A percentile compares a stretch with the other conserved stretches of the same genome.
Conservation (phyloP, 2,113 vertebrate genomes). For the Colius striatus region DNA sequence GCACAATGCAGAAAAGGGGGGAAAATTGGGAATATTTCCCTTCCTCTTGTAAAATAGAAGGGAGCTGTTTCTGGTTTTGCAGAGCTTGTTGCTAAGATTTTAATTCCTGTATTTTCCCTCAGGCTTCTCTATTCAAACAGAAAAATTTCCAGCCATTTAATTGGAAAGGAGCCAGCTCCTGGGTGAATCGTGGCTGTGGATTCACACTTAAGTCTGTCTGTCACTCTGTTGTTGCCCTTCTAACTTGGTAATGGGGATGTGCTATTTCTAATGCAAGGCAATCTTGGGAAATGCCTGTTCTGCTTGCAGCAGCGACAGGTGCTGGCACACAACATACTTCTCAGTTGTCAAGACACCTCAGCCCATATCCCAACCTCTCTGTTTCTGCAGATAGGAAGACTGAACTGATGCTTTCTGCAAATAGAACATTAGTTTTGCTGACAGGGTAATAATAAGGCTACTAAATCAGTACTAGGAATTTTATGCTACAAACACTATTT, state of each 20-base stretch:
- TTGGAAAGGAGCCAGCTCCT: background rate
- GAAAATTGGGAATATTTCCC: background rate
- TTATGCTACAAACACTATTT: conserved; percentile 8
- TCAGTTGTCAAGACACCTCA: conserved; percentile 4
- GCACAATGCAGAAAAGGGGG: background rate
- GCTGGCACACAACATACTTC: background rate
- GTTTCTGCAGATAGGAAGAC: conserved; percentile 3
- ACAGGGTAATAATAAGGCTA: conserved; percentile 58
- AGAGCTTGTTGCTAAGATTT: background rate
- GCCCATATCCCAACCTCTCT: background rate
- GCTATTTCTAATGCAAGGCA: background rate
- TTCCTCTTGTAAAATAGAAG: background rate
- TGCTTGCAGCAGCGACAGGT: background rate
- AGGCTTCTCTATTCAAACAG: background rate
- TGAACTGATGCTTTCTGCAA: conserved; percentile 27
- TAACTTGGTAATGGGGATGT: background rate
- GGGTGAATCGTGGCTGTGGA: background rate
- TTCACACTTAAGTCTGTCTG: background rate
- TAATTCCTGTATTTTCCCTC: background rate
- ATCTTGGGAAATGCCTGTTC: background rate
- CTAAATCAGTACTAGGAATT: conserved; percentile 26
- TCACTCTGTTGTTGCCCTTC: background rate
- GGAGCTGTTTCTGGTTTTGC: background rate
- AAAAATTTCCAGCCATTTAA: background rate
- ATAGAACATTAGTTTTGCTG: conserved; percentile 59